Evolutionary conservation across 2,113 vertebrate genomes (phyloP).

Genomic region (Rousettus leschenaultii): DNA sequence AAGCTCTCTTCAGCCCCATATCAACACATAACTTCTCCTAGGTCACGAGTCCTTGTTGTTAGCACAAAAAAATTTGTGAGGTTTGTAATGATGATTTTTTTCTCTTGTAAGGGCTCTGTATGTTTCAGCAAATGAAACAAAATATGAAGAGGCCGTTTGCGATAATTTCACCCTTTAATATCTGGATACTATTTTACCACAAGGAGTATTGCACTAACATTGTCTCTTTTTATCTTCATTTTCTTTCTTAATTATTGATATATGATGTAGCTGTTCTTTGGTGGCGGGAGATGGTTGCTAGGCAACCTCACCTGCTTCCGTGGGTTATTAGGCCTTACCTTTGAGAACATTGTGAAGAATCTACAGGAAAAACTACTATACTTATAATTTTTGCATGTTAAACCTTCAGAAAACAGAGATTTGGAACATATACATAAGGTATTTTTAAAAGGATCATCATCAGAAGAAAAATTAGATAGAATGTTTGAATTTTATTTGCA

Average conservation of each 20-base stretch:
- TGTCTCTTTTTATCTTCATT: neutral
- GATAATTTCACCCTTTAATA: neutral
- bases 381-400: neutral
- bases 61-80: neutral
- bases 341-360: neutral
- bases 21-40: neutral
- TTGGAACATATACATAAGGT: neutral
- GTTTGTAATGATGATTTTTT: neutral
- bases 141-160: neutral
- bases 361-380: neutral
- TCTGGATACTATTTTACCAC: neutral
- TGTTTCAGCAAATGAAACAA: neutral
- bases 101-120: neutral
- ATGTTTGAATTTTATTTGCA: neutral
- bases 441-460: neutral
- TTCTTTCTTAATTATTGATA: slow-evolving; percentile 14
- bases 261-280: neutral
- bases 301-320: neutral
- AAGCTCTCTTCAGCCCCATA: neutral
- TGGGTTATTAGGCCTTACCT: neutral
- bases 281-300: slow-evolving; percentile 31
- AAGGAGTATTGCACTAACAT: neutral
- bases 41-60: neutral
- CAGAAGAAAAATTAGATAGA: neutral
- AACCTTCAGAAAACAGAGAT: neutral